phyloP scores from a whole-genome alignment of 2,113 vertebrate species.

The Todiramphus saurophagus region DNA sequence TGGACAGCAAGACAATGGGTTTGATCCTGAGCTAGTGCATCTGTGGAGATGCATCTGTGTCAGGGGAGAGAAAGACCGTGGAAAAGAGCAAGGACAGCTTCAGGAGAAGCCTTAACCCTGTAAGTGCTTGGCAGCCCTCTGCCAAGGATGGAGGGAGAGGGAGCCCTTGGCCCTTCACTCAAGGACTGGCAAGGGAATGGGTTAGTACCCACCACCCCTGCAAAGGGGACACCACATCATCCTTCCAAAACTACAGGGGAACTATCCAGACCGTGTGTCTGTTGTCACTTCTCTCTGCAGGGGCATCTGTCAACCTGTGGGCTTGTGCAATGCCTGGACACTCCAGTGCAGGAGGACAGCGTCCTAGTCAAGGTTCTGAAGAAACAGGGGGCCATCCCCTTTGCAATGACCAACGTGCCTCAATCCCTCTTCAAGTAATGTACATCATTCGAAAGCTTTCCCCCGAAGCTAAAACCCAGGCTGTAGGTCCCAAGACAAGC shows the following conservation, averaged over 20 bases:
- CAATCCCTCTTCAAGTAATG: conserved; percentile 81
- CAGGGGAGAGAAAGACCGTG: not conserved
- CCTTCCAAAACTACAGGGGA: not conserved
- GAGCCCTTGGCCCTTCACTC: not conserved
- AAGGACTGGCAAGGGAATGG: not conserved
- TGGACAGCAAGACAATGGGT: not conserved
- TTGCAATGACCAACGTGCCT: conserved; percentile 85
- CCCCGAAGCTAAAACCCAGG: not conserved
- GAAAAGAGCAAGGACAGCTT: not conserved
- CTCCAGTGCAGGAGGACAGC: conserved; percentile 64
- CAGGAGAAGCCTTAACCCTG: not conserved
- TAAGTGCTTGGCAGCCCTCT: not conserved
- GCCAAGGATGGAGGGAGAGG: not conserved
- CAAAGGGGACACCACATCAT: not conserved
- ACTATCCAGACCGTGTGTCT: fast-evolving
- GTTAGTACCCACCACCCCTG: not conserved
- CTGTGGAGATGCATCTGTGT: not conserved
- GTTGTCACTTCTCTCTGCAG: conserved; percentile 53
- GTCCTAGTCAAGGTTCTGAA: conserved; percentile 84
- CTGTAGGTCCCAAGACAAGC: not conserved
- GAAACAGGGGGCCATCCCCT: conserved; percentile 86
- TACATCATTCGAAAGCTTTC: not conserved
- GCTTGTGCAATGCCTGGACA: conserved; percentile 66
- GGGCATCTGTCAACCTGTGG: conserved; percentile 81
- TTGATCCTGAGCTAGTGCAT: not conserved